These are phyloP conservation scores for Syngnathus rostellatus DNA, from an alignment of 2,797 vertebrate species.

Conservation along the genomic window DNA sequence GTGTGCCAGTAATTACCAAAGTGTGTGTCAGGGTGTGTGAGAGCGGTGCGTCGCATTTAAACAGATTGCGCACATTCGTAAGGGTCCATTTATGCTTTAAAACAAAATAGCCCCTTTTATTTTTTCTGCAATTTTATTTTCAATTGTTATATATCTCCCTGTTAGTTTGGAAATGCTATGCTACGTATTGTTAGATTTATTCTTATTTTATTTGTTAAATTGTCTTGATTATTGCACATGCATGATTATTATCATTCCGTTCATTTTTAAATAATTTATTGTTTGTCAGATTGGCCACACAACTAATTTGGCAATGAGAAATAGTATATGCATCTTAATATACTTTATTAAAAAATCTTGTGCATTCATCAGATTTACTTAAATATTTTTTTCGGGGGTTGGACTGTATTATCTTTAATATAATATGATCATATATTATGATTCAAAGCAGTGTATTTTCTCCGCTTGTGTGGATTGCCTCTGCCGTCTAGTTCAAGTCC, in stretches of 20 bases:
- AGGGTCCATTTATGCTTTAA: neutral
- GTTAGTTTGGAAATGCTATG: neutral
- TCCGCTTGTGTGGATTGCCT: neutral
- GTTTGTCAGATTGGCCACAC: neutral
- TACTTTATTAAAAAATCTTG: neutral
- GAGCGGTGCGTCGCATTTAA: neutral
- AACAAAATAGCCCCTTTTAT: neutral
- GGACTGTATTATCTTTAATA: neutral
- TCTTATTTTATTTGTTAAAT: neutral
- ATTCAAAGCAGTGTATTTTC: conserved; percentile 8
- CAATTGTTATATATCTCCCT: neutral
- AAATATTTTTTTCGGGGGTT: too few species aligned
- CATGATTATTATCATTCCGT: neutral
- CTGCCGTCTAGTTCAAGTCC: conserved; percentile 58
- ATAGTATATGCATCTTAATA: neutral
- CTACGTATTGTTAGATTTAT: neutral
- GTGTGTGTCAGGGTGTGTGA: neutral
- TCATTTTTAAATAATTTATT: neutral
- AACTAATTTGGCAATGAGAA: neutral
- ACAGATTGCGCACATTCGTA: neutral
- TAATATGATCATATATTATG: neutral
- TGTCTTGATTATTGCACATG: neutral
- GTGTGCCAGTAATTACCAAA: neutral
- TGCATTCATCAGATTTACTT: neutral
- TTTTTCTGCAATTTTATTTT: neutral